Evolutionary conservation across 2,888 invertebrate species (phyloP).

Genomic region (Polyploca ridens): DNA sequence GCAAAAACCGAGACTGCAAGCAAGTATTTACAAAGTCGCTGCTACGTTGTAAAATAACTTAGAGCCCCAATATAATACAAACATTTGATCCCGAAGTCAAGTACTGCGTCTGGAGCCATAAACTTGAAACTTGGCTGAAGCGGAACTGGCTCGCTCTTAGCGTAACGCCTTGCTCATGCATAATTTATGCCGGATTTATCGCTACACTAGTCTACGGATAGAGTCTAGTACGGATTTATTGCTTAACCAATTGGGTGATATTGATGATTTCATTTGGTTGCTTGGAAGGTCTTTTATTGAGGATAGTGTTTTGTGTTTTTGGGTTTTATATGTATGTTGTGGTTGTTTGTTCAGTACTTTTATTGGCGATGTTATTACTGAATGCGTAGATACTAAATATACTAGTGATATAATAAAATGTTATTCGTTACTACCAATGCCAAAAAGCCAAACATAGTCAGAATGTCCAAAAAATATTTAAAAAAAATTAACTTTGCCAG

Average conservation of each 20-base stretch:
- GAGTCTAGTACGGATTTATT: constrained; percentile 23
- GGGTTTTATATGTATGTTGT: background rate
- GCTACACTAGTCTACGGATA: constrained; percentile 31
- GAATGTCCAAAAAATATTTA: no score
- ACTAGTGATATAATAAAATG: no score
- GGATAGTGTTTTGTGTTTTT: background rate
- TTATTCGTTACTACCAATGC: no score
- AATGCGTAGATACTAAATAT: no score
- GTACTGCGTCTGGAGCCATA: constrained; percentile 42
- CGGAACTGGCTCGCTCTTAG: constrained; percentile 33
- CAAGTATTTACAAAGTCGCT: constrained; percentile 12
- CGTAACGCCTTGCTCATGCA: constrained; percentile 43
- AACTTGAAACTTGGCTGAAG: constrained; percentile 39
- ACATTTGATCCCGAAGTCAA: constrained; percentile 52
- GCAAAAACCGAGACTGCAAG: constrained; percentile 3
- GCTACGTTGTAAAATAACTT: constrained; percentile 8
- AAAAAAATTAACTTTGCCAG: no score
- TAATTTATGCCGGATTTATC: constrained; percentile 48
- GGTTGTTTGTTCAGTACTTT: no score
- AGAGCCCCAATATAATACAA: constrained; percentile 15
- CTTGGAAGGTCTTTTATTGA: background rate
- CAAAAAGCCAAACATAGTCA: no score
- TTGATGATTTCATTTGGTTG: constrained; percentile 17
- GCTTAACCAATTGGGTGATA: constrained; percentile 24
- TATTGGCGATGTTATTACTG: no score